Evolutionary conservation across 2,888 invertebrate genomes (phyloP).

Genomic region (Stenoptilia bipunctidactyla): DNA sequence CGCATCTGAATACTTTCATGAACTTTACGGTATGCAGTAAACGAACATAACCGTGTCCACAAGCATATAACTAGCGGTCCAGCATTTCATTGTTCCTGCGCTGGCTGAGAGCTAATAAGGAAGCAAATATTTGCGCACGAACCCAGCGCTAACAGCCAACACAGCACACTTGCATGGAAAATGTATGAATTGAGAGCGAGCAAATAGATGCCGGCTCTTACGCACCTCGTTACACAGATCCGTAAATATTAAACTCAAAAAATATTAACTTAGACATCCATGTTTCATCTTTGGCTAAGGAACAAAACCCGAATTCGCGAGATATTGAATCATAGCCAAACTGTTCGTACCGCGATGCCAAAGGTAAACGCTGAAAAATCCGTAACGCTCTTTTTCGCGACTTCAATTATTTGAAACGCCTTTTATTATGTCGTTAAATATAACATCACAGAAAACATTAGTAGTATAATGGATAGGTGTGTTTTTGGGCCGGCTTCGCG

Average conservation of each 20-base stretch:
- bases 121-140: conserved; percentile 58
- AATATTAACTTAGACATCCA: not conserved
- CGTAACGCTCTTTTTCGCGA: too few relatives aligned
- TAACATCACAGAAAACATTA: too few relatives aligned
- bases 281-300: too few relatives aligned
- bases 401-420: too few relatives aligned
- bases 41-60: conserved; percentile 1
- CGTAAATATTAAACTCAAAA: not conserved
- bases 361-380: too few relatives aligned
- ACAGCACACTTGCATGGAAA: conserved; percentile 23
- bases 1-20: not conserved
- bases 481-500: conserved; percentile 9
- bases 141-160: conserved; percentile 27
- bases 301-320: not conserved
- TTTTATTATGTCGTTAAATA: too few relatives aligned
- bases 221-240: not conserved
- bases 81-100: conserved; percentile 36
- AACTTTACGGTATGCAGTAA: not conserved
- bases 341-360: conserved; percentile 2
- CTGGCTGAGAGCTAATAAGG: conserved; percentile 47
- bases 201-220: not conserved
- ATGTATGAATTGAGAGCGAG: not conserved
- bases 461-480: conserved; percentile 2
- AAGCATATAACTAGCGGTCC: conserved; percentile 1
- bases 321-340: conserved; percentile 4